Conservation (phyloP, 2,797 vertebrate species). For the Phalloptychus januarius region DNA sequence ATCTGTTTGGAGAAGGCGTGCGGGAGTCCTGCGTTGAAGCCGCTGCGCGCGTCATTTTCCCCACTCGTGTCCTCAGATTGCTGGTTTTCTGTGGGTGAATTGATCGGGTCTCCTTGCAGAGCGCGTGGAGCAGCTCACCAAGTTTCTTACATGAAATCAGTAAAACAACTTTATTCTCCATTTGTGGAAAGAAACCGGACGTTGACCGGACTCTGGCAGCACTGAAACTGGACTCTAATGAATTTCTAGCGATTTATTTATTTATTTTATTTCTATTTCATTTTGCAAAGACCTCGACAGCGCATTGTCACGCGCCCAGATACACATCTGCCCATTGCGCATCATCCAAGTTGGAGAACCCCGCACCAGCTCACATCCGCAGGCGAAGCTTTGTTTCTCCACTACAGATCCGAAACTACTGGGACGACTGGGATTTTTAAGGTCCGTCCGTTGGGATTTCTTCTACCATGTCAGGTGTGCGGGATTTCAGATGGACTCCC, state of each 20-base stretch:
- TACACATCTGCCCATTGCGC: constrained; percentile 29
- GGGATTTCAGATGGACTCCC: constrained; percentile 73
- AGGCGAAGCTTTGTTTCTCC: constrained; percentile 35
- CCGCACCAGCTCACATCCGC: constrained; percentile 45
- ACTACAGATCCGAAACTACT: constrained; percentile 21
- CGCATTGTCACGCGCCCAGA: background rate
- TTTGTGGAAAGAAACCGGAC: constrained; percentile 18
- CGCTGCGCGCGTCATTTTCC: constrained; percentile 39
- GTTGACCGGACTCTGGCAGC: constrained; percentile 5
- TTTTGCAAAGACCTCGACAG: constrained; percentile 29
- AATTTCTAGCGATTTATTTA: background rate
- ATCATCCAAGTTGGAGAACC: constrained; percentile 55
- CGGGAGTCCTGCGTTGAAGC: constrained; percentile 13
- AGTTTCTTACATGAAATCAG: background rate
- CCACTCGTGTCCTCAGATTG: constrained; percentile 32
- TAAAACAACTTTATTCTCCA: constrained; percentile 58
- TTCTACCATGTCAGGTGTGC: constrained; percentile 78
- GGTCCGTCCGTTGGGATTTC: constrained; percentile 62
- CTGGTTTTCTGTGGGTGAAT: constrained; percentile 29
- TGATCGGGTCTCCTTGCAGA: constrained; percentile 13
- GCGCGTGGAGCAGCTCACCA: constrained; percentile 18
- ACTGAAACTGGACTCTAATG: constrained; percentile 13
- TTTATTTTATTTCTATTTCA: background rate
- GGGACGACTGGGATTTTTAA: constrained; percentile 71
- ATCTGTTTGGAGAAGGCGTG: background rate